Conservation (phyloP, 2,113 vertebrate genomes). For the Probosciger aterrimus region DNA sequence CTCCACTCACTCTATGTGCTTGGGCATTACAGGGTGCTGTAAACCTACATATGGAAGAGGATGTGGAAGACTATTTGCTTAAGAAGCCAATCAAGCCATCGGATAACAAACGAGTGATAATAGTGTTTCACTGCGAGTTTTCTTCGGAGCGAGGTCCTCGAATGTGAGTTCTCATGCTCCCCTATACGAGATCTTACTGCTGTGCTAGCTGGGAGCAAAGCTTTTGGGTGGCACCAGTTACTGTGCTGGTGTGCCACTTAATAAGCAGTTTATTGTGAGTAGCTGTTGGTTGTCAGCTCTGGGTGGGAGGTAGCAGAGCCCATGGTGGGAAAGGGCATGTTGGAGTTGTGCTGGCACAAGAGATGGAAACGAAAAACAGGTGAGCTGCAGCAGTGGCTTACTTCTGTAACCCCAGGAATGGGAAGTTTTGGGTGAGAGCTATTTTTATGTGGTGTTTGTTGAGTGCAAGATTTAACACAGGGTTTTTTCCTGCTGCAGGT, state of each 20-base stretch:
- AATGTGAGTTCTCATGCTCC: slow-evolving; percentile 74
- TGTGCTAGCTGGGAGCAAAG: fast-evolving
- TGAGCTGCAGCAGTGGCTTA: background rate
- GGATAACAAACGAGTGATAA: slow-evolving; percentile 80
- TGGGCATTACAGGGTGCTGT: slow-evolving; percentile 77
- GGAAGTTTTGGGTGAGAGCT: fast-evolving
- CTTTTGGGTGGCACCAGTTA: fast-evolving
- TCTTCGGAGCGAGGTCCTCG: slow-evolving; percentile 92
- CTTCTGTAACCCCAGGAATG: fast-evolving
- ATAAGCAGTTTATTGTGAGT: fast-evolving
- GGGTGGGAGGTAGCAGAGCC: background rate
- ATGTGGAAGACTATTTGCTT: slow-evolving; percentile 84
- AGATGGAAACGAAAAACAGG: background rate
- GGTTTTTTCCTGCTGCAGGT: slow-evolving; percentile 40
- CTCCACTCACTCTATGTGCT: fast-evolving
- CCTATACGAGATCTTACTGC: fast-evolving
- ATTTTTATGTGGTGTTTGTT: fast-evolving
- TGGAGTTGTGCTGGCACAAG: fast-evolving
- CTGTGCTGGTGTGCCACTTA: background rate
- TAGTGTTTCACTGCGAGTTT: slow-evolving; percentile 98
- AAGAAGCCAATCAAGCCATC: slow-evolving; percentile 77
- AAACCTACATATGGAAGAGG: slow-evolving; percentile 91
- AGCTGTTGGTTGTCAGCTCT: fast-evolving
- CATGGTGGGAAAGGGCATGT: fast-evolving
- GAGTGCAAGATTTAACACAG: fast-evolving